Evolutionary conservation across 2,888 invertebrate species (phyloP), one percentile per base, ranked within the genome.

Genomic region (Dendrolimus pini): DNA sequence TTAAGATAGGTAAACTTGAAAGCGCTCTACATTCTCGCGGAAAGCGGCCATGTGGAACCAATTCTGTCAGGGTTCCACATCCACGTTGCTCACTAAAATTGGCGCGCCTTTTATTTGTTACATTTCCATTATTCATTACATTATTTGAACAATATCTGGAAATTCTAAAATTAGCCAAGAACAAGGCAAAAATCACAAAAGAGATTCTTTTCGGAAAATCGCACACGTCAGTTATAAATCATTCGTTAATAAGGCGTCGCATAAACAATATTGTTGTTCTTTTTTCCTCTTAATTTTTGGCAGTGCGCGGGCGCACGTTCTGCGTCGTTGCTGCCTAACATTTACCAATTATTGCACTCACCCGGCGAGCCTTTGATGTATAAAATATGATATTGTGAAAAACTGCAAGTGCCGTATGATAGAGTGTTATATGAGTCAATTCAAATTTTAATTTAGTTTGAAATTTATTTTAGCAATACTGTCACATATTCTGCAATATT

Each of bases 271-370:
- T 54, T 59, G 47, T 47, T 47, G 47, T 47, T 47, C 12, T 47
- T 47, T 47, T 47, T 47, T 47, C 12, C 12, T 47, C 12, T 47
- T 47, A 47, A 10, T 47, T 47, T 47, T 12, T 47, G 47, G 47
- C 47, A 47, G 12, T 47, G 12, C 47, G 12, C 47, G 47, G 12
- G 47, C 30, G 30, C 9, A 47, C 47, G 47, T 47, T 47, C 9
- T 47, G 47, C 47, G 47, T 47, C 47, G 47, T 47, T 47, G 9
- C 47, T 47, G 12, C 47, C 70, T 72, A 70, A 76, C 70, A 74
- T 74, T 77, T 72, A 71, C 77, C 74, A 78, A 79, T 77, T 76
- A 77, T 74, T 80, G 78, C 77, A 74, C 67, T 74, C 65, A 70
- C 72, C 70, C 70, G 65, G 72, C 67, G 71, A 64, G 63, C 62